phyloP scores from a whole-genome alignment of 2,797 vertebrate species.

The Parotocinclus haroldoi region DNA sequence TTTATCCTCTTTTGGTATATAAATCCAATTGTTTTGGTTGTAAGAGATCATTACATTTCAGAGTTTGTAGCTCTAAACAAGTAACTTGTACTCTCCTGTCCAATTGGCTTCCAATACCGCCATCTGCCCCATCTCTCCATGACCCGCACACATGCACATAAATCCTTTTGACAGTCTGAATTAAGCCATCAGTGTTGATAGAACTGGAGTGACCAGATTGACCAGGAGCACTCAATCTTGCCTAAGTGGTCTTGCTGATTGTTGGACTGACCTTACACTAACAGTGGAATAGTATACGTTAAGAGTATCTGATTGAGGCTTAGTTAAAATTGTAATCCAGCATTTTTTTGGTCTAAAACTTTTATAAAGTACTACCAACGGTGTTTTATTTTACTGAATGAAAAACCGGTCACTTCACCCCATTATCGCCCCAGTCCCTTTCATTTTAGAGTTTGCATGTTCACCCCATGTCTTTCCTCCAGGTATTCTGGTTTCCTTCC shows the following conservation, averaged over 20 bases:
- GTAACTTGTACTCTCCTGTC: slow-evolving; percentile 14
- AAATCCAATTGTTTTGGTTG: not conserved
- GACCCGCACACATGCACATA: slow-evolving; percentile 36
- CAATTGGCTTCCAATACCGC: slow-evolving; percentile 20
- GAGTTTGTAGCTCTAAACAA: slow-evolving; percentile 14
- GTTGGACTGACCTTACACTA: not conserved
- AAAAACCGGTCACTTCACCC: too few relatives aligned
- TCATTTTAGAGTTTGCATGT: too few relatives aligned
- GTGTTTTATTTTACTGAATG: too few relatives aligned
- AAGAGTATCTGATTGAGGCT: too few relatives aligned
- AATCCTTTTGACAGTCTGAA: slow-evolving; percentile 40
- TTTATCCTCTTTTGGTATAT: too few relatives aligned
- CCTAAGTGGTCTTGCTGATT: slow-evolving; percentile 44
- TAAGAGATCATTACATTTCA: not conserved
- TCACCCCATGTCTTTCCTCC: too few relatives aligned
- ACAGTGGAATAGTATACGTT: too few relatives aligned
- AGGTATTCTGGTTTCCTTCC: too few relatives aligned
- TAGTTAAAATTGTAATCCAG: too few relatives aligned
- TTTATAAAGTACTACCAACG: too few relatives aligned
- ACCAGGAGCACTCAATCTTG: slow-evolving; percentile 38
- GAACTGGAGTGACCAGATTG: slow-evolving; percentile 42
- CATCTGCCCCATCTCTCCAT: slow-evolving; percentile 35
- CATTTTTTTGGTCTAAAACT: too few relatives aligned
- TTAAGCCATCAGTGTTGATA: slow-evolving; percentile 46
- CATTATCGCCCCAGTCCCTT: too few relatives aligned